Evolutionary conservation across 2,888 invertebrate species (phyloP).

Genomic region (Lasioglossum calceatum): DNA sequence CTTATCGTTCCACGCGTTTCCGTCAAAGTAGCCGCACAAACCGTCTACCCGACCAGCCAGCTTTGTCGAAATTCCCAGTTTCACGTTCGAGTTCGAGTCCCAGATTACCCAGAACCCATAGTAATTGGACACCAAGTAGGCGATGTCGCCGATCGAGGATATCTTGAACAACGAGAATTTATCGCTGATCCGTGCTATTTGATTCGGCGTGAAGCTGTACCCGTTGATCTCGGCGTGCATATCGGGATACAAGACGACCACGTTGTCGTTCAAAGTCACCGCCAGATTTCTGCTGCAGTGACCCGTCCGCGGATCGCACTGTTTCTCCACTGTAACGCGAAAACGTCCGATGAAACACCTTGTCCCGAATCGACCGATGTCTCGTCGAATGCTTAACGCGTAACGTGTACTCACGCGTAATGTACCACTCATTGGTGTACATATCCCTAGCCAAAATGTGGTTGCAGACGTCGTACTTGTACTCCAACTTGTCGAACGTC

Average conservation of each 20-base stretch:
- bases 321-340: constrained; percentile 86
- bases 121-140: constrained; percentile 89
- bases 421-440: constrained; percentile 88
- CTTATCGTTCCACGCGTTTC: constrained; percentile 88
- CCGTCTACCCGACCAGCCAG: constrained; percentile 89
- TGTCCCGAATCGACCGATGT: background rate
- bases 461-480: constrained; percentile 92
- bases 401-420: constrained; percentile 87
- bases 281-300: constrained; percentile 88
- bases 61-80: constrained; percentile 89
- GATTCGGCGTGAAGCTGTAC: constrained; percentile 83
- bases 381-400: too few relatives aligned
- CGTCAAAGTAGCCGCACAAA: constrained; percentile 92
- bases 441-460: constrained; percentile 91
- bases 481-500: constrained; percentile 92
- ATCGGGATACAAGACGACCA: constrained; percentile 78
- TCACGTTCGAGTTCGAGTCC: constrained; percentile 88
- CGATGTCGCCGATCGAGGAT: constrained; percentile 88
- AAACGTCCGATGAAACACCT: background rate
- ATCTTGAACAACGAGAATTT: constrained; percentile 87
- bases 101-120: constrained; percentile 92
- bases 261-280: constrained; percentile 89
- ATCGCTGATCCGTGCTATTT: constrained; percentile 87
- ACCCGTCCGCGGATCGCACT: constrained; percentile 86
- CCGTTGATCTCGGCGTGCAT: constrained; percentile 78